Conservation (phyloP, 2,888 invertebrate genomes). For the Xanthorhoe designata region DNA sequence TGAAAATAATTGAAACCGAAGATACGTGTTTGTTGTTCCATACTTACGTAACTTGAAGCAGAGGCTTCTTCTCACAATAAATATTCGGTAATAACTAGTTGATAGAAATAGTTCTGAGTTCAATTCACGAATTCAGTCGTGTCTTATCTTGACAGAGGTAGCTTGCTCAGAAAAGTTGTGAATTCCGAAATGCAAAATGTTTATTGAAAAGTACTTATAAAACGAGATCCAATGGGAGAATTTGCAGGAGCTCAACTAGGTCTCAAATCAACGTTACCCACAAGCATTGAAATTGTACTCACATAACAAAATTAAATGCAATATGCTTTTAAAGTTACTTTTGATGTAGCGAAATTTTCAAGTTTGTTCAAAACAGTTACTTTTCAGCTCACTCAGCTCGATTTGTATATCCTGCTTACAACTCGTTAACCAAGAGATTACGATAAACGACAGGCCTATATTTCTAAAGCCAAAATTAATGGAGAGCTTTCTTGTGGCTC, state of each 20-base stretch:
- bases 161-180: not conserved
- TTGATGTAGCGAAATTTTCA: not conserved
- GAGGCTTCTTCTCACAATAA: not conserved
- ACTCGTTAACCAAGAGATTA: slow-evolving; percentile 33
- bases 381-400: slow-evolving; percentile 11
- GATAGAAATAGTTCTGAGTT: not conserved
- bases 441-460: slow-evolving; percentile 31
- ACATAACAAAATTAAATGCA: no score
- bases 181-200: not conserved
- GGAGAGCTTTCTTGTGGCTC: slow-evolving; percentile 43
- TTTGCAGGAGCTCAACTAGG: not conserved
- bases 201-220: not conserved
- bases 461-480: slow-evolving; percentile 50
- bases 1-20: slow-evolving; percentile 9
- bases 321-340: not conserved
- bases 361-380: not conserved
- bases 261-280: not conserved
- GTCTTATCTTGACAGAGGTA: not conserved
- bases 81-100: not conserved
- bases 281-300: no score
- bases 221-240: not conserved
- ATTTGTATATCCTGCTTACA: slow-evolving; percentile 22
- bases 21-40: not conserved
- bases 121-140: no score
- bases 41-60: not conserved